Evolutionary conservation across 2,113 vertebrate genomes (phyloP), one percentile per base, ranked within the genome.

Genomic region (Jaculus jaculus): DNA sequence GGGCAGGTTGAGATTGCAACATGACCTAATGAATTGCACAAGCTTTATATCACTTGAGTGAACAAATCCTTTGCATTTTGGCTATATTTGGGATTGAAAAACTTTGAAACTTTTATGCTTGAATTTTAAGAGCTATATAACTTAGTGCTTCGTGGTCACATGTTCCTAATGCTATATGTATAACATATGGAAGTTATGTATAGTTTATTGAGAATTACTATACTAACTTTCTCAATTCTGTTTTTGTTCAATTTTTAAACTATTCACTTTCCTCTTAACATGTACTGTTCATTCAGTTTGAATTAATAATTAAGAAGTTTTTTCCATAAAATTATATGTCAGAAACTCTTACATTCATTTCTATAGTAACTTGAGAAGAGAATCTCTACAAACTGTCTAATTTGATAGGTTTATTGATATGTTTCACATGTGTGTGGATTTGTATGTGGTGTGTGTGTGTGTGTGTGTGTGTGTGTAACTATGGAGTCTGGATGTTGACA

Each of bases 321-420:
- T 87, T 77, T 63, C 54, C 66, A 80, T 75, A 80, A 61, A 66
- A 77, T 89, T 72, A 89, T 86, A 73, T 74, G 47, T 87, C 37
- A 68, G 66, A 84, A 61, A 60, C 61, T 66, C 37, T 73, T 80
- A 32, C 21, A 54, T 12, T 84, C 39, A 74, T 51, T 71, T 88
- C 80, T 90, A 16, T n/a, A 85, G 54, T 92, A 88, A 80, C 92
- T 87, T 92, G 51, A 75, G 34, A 32, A 54, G 34, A 84, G 13
- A 28, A 71, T 85, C 75, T 87, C 75, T 63, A 47, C 11, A 74
- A 72, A 65, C 37, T 34, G 20, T 92, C 60, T 89, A 84, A 91
- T 91, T 88, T 86, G 18, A 30, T 37, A 28, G 5, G 32, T 37
- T 71, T 58, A 72, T 83, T 54, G 54, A 15, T 12, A 54, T 54